phyloP scores from a whole-genome alignment of 2,888 invertebrate genomes.

The Syrphus vitripennis region DNA sequence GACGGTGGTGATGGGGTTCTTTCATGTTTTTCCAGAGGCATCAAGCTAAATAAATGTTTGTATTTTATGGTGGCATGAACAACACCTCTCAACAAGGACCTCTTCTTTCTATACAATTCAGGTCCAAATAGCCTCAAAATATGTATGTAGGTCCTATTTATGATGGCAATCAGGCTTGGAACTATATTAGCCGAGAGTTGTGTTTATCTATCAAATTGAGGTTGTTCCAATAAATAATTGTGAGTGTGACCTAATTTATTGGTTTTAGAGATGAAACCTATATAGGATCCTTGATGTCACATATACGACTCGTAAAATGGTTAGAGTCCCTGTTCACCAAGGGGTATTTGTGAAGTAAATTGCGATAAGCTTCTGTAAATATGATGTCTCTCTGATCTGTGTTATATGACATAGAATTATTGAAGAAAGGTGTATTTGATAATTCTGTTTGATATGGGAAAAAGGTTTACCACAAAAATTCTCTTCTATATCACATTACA shows the following conservation, averaged over 20 bases:
- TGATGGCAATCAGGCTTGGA: conserved; percentile 1
- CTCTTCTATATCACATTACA: background rate
- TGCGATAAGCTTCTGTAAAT: conserved; percentile 27
- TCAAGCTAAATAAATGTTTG: conserved; percentile 42
- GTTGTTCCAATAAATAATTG: conserved; percentile 33
- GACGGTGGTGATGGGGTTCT: no score
- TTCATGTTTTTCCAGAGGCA: background rate
- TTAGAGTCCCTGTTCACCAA: conserved; percentile 17
- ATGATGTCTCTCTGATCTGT: conserved; percentile 31
- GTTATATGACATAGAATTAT: no score
- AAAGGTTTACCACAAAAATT: conserved; percentile 34
- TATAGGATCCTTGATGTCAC: conserved; percentile 16
- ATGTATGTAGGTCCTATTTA: background rate
- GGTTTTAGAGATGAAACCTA: conserved; percentile 53
- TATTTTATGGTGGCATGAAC: conserved; percentile 27
- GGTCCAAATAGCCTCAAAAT: background rate
- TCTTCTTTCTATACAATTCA: background rate
- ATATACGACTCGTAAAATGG: background rate
- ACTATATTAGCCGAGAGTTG: conserved; percentile 21
- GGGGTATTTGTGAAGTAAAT: conserved; percentile 52
- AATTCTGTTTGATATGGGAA: conserved; percentile 38
- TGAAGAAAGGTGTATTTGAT: conserved; percentile 16
- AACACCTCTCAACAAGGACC: background rate
- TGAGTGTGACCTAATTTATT: conserved; percentile 51
- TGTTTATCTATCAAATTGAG: conserved; percentile 32